Conservation (phyloP, 2,888 invertebrate genomes). For the Eupsilia transversa region DNA sequence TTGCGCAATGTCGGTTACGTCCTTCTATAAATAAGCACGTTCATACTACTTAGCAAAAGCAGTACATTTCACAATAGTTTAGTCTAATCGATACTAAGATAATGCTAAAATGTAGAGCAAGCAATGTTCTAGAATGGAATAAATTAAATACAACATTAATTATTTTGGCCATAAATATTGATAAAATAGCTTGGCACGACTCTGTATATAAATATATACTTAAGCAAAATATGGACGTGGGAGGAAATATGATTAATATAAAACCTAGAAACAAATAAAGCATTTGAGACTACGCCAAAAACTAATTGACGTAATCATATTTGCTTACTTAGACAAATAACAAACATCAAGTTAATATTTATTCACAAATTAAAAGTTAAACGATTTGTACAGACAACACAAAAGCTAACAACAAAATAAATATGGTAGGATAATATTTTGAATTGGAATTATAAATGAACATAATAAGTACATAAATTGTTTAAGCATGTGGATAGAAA, state of each 20-base stretch:
- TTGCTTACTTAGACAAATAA: slow-evolving; percentile 44
- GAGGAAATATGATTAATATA: slow-evolving; percentile 18
- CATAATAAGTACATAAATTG: slow-evolving; percentile 3
- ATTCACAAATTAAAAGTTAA: slow-evolving; percentile 45
- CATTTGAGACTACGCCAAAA: slow-evolving; percentile 27
- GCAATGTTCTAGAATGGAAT: slow-evolving; percentile 45
- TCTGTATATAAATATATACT: slow-evolving; percentile 13
- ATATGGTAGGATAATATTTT: slow-evolving; percentile 41
- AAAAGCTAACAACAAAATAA: slow-evolving; percentile 43
- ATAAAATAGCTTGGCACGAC: slow-evolving; percentile 34
- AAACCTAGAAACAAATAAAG: slow-evolving; percentile 30
- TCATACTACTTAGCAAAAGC: slow-evolving; percentile 63
- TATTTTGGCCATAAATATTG: slow-evolving; percentile 50
- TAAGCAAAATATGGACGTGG: slow-evolving; percentile 15
- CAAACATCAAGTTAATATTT: slow-evolving; percentile 55
- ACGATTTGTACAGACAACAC: slow-evolving; percentile 36
- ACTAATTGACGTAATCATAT: slow-evolving; percentile 53
- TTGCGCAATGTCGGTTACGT: slow-evolving; percentile 83
- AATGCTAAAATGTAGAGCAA: slow-evolving; percentile 54
- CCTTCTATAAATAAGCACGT: slow-evolving; percentile 75
- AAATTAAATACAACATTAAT: slow-evolving; percentile 50
- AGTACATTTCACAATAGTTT: slow-evolving; percentile 64
- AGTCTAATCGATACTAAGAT: slow-evolving; percentile 57
- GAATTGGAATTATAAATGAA: slow-evolving; percentile 33
- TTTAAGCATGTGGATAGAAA: slow-evolving; percentile 8